These are phyloP conservation scores for Eulemur rubriventer DNA, from an alignment of 2,797 vertebrate genomes.

Conservation along the genomic window DNA sequence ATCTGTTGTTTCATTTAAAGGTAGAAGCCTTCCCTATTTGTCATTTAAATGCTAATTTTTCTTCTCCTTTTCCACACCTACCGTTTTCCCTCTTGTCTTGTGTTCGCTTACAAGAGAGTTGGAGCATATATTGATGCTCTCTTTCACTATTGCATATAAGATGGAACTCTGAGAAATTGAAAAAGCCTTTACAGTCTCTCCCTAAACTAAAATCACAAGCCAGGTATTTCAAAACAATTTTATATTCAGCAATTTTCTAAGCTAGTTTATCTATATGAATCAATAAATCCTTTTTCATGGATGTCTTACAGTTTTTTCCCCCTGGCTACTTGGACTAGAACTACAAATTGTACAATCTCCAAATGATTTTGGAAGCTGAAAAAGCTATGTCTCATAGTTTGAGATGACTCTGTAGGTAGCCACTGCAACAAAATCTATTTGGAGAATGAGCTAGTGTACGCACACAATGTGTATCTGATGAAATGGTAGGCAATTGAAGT, in stretches of 20 bases:
- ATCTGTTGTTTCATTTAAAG: background rate
- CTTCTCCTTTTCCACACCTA: background rate
- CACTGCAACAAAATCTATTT: background rate
- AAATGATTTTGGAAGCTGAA: background rate
- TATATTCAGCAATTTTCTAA: background rate
- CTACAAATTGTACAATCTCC: background rate
- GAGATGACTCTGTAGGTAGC: constrained; percentile 25
- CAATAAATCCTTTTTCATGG: background rate
- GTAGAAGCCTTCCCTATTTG: background rate
- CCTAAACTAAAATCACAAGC: background rate
- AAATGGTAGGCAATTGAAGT: constrained; percentile 34
- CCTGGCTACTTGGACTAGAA: background rate
- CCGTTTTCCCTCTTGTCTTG: background rate
- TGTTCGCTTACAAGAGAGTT: background rate
- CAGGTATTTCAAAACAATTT: background rate
- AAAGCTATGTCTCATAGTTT: background rate
- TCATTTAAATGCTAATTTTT: background rate
- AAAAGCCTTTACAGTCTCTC: background rate
- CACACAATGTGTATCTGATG: background rate
- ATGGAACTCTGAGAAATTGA: background rate
- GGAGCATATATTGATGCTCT: background rate
- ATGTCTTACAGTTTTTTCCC: background rate
- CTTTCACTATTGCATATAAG: background rate
- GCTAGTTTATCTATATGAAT: background rate
- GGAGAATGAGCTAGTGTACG: constrained; percentile 8